Base-by-base conservation (phyloP, 2,888 invertebrate species). In the Mythimna ferrago region DNA sequence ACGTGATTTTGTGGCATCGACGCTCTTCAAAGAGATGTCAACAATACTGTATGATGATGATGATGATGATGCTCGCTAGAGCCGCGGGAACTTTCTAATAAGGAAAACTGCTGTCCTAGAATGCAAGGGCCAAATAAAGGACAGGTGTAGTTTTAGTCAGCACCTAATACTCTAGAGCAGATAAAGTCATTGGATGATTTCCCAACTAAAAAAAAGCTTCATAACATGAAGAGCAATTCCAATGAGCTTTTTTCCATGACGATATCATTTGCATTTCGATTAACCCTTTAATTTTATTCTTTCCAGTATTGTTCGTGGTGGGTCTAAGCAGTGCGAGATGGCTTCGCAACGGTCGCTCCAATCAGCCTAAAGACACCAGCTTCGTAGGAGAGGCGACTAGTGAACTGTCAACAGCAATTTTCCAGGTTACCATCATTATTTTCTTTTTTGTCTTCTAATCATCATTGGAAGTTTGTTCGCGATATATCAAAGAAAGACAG, bases 331-430 rank as follows among this genome's bases (percentile, higher is more conserved):
- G 90, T 71, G 95, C 94, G 6, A 87, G 95, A 73, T 96, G 96
- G 95, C 80, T 94, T 77, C 92, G 95, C 6, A 90, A 90, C 6
- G 93, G 91, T 6, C 90, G 94, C n/a, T 91, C 93, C 0, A 87
- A 86, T 41, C 93, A 92, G 68, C 93, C 93, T 0, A 91, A 89
- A 73, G 92, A 92, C 57, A 94, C 94, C 57, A 95, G 94, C 85
- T 97, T 97, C 82, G 91, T 97, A 38, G 97, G 97, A 26, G 94
- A 95, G 68, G 96, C 96, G 53, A 96, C 96, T 54, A 96, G 95
- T 81, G 95, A 96, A 78, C 90, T 97, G 1, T 94, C 96, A 1
- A 96, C 96, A 1, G 95, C 96, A 26, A 95, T 97, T 44, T 93
- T 97, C 79, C 97, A 97, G 95, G 97, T 97, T 90, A 83, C 66